These are phyloP conservation scores for Salminus brasiliensis DNA, from an alignment of 2,113 vertebrate species.

Conservation along the genomic window DNA sequence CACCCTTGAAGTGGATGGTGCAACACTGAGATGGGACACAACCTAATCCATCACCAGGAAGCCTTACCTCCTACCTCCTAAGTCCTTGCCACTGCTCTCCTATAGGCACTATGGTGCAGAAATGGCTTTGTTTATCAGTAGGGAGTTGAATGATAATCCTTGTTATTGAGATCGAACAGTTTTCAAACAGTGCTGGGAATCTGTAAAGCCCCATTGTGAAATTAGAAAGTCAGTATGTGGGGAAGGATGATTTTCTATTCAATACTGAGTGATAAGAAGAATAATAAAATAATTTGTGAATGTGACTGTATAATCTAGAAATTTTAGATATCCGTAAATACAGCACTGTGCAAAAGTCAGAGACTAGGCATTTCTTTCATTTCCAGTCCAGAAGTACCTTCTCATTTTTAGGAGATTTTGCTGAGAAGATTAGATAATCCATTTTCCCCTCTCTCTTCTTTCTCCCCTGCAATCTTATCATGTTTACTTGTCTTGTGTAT, in stretches of 20 bases:
- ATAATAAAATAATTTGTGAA: too few relatives aligned
- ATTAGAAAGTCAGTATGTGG: neutral
- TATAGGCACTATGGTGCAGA: neutral
- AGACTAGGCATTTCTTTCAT: too few relatives aligned
- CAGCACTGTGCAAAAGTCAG: too few relatives aligned
- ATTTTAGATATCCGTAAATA: too few relatives aligned
- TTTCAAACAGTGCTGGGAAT: neutral
- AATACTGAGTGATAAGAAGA: too few relatives aligned
- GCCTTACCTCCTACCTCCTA: neutral
- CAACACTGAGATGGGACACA: constrained; percentile 60
- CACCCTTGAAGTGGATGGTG: constrained; percentile 61
- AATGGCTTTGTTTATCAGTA: constrained; percentile 32
- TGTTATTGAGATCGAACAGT: neutral
- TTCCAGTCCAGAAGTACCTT: too few relatives aligned
- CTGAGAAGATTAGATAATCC: too few relatives aligned
- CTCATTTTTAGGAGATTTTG: too few relatives aligned
- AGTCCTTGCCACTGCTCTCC: neutral
- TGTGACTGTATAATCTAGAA: too few relatives aligned
- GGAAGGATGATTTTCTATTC: neutral
- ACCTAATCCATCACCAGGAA: constrained; percentile 56
- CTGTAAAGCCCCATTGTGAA: neutral
- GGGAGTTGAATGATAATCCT: constrained; percentile 12
- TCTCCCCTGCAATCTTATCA: too few relatives aligned
- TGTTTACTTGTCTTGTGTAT: too few relatives aligned
- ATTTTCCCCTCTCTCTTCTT: too few relatives aligned